Percentiles rank a stretch among this genome's conserved stretches.
Evolutionary conservation across 53 echinoderm and acorn worm genomes (phyloP).

Genomic region (Paracentrotus lividus): DNA sequence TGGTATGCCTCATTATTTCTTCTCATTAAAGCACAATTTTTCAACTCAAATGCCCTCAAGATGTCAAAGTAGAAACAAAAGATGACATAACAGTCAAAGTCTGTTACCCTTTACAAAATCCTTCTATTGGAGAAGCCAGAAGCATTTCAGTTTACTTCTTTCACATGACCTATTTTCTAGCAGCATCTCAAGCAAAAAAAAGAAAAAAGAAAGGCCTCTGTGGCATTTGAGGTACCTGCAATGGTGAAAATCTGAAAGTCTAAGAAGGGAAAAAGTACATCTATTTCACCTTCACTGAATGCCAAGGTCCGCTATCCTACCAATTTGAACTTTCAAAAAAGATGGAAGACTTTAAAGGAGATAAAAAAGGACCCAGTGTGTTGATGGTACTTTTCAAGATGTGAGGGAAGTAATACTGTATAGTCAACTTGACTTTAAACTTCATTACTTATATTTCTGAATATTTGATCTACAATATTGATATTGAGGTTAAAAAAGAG

Average conservation of each 20-base stretch:
- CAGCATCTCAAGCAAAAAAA: background rate
- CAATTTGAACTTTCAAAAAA: background rate
- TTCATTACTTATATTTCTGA: background rate
- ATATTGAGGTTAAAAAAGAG: background rate
- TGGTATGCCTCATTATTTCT: background rate
- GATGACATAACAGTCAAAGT: background rate
- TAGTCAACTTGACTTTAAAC: background rate
- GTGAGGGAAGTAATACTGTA: background rate
- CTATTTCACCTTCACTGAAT: background rate
- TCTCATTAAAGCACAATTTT: background rate
- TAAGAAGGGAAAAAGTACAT: background rate
- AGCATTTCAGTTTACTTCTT: background rate
- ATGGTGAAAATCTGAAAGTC: constrained; percentile 14
- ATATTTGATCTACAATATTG: background rate
- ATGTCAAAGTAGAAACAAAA: background rate
- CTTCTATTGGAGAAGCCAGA: background rate
- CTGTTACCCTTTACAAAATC: background rate
- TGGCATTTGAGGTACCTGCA: constrained; percentile 21
- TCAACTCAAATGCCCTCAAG: background rate
- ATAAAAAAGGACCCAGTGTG: background rate
- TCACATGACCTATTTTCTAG: constrained; percentile 27
- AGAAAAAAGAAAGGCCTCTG: background rate
- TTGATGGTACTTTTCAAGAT: background rate
- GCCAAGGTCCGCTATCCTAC: constrained; percentile 13
- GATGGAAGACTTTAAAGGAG: background rate